Base-by-base conservation (phyloP, 2,113 vertebrate species). In the Symphodus melops region DNA sequence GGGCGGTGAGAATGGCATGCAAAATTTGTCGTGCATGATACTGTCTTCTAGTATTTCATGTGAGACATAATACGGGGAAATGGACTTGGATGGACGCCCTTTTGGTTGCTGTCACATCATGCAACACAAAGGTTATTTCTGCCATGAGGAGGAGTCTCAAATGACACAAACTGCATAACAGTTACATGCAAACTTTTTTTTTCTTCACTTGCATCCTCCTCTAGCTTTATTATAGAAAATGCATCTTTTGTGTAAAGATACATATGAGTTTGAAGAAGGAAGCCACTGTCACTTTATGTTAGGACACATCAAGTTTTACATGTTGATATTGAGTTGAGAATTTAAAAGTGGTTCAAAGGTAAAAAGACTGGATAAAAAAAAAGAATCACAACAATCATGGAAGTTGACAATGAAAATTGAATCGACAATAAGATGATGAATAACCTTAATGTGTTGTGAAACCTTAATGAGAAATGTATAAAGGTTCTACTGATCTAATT, bases 101-200 rank as follows among this genome's bases (percentile, higher is more conserved):
- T 79, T 84, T 75, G 12, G 57, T 13, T 3, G 25, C 49, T 9
- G 2, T 65, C 52, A 48, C 69, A 59, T 80, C 70, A 82, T 65
- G 52, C 33, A 74, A 61, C 49, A 80, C 55, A 74, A 82, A 88
- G 42, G 62, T 77, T 83, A 60, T 83, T 80, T 75, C 37, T 67
- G 23, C 79, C 57, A 46, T 41, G 64, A 55, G 11, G 7, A 81
- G 20, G 20, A 44, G 44, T 57, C 33, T 60, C 51, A 65, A 68
- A 54, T 73, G 25, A 83, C 23, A 63, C 9, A 42, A 61, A 49
- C 13, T 44, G 81, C 16, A 59, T 39, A 79, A 71, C 10, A 10
- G 53, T 21, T 28, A 23, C 20, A 37, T n/a, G 42, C 21, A 67
- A 21, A 37, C 3, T n/a, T 4, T 20, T n/a, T 4, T 20, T 10